Base-by-base conservation (phyloP, 1,140 invertebrate species). In the Procambarus virginalis region DNA sequence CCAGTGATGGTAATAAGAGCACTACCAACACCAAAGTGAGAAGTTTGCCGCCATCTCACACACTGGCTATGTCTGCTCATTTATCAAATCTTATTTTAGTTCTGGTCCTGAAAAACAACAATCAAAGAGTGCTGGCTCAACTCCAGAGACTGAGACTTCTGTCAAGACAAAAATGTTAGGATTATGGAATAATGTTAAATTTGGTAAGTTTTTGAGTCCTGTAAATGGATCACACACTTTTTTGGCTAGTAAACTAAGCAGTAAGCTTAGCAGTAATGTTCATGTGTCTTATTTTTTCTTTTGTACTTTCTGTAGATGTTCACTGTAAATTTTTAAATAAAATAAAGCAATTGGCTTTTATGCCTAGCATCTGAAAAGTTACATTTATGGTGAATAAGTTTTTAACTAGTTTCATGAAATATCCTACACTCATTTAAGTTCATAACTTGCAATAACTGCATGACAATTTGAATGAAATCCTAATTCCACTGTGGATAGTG, bases 151-250 rank as follows among this genome's bases (percentile, higher is more conserved):
- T 34, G 88, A 89, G 58, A 89, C 81, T 6, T 87, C 86, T 8
- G 88, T 89, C 45, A 89, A 89, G 58, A 89, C 88, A 17, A 89
- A 89, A 68, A 83, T 89, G 80, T 55, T 89, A n/a, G 88, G 88
- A 1, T 49, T 89, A 20, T 89, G 88, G 88, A 89, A 89, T 49
- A 89, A 89, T 84, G 88, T 89, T 14, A 89, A 89, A 70, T 89
- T 84, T 84, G 88, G 88, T 89, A 45, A 89, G 88, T 58, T 3
- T 10, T 22, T 10, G 0, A 3, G 12, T 46, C 68, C 12, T 3
- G 2, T 48, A 22, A 46, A 17, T 45, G n/a, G 1, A 78, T 68
- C 3, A 20, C n/a, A 46, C n/a, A 20, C 22, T 78, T 58, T 46
- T 46, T 22, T 22, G 55, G 14, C 2, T 17, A 79, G n/a, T 6